These are phyloP conservation scores for Lepidocolaptes lacrymiger DNA, from an alignment of 2,797 vertebrate species.

Conservation along the genomic window DNA sequence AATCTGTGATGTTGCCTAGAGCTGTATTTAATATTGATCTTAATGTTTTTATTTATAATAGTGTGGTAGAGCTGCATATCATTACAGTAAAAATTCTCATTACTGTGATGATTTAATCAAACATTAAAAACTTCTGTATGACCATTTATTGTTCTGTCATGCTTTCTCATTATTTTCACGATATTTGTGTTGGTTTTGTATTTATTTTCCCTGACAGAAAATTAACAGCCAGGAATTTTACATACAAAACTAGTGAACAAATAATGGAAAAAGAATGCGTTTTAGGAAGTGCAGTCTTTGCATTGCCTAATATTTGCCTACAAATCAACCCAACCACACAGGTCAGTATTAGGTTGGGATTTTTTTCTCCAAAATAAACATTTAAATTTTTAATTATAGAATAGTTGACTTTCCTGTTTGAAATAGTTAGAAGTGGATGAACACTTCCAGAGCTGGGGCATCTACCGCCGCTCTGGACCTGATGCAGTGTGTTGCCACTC, in stretches of 20 bases:
- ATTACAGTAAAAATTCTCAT: constrained; percentile 83
- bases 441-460: rapidly evolving
- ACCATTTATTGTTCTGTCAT: constrained; percentile 63
- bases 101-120: constrained; percentile 89
- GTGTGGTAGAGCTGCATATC: constrained; percentile 88
- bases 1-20: constrained; percentile 86
- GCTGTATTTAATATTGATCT: constrained; percentile 87
- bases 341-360: rapidly evolving
- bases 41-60: constrained; percentile 89
- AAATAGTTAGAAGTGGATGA: not conserved
- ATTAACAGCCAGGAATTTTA: not conserved
- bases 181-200: not conserved
- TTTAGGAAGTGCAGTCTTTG: not conserved
- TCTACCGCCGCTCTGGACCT: not conserved
- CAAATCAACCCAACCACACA: not conserved
- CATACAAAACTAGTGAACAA: not conserved
- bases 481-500: not conserved
- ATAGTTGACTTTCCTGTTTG: not conserved
- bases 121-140: constrained; percentile 79
- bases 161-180: not conserved
- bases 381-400: not conserved
- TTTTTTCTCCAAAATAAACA: not conserved
- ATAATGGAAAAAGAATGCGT: not conserved
- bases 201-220: not conserved
- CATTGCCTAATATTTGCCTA: not conserved